Conservation (phyloP, 2,797 vertebrate species). For the Bryconaethiops microstoma region DNA sequence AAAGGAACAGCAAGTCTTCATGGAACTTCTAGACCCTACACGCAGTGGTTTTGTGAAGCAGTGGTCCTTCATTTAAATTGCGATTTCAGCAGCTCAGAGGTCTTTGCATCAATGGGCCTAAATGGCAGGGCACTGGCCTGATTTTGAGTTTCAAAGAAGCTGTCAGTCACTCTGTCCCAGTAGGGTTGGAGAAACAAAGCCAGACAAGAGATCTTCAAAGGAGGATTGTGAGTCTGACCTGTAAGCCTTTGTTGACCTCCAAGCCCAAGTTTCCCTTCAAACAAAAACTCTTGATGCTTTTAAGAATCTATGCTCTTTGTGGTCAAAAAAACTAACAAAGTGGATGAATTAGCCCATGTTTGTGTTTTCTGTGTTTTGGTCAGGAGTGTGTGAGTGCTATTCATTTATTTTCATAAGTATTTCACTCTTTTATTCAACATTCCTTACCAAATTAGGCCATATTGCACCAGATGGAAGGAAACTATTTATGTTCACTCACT, state of each 20-base stretch:
- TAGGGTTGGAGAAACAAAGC: constrained; percentile 15
- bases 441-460: neutral
- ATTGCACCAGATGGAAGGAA: neutral
- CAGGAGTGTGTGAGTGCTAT: neutral
- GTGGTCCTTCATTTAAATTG: constrained; percentile 3
- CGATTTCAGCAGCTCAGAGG: constrained; percentile 20
- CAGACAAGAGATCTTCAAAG: constrained; percentile 35
- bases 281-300: constrained; percentile 9
- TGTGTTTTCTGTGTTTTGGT: neutral
- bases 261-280: neutral
- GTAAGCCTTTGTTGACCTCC: constrained; percentile 38
- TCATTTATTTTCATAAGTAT: neutral
- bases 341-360: neutral
- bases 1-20: constrained; percentile 1
- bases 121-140: constrained; percentile 21
- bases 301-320: constrained; percentile 15
- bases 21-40: neutral
- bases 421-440: neutral
- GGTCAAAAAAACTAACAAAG: neutral
- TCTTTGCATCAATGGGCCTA: constrained; percentile 10
- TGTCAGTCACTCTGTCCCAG: constrained; percentile 17
- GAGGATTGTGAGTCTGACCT: constrained; percentile 26
- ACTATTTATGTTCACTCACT: constrained; percentile 11
- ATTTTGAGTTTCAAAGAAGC: constrained; percentile 13
- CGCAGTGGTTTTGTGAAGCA: constrained; percentile 20